Evolutionary conservation across 30 jellyfish, hydroid and myxozoan species (phyloP), one percentile per base, ranked within the genome.

Genomic region (Clytia hemisphaerica): DNA sequence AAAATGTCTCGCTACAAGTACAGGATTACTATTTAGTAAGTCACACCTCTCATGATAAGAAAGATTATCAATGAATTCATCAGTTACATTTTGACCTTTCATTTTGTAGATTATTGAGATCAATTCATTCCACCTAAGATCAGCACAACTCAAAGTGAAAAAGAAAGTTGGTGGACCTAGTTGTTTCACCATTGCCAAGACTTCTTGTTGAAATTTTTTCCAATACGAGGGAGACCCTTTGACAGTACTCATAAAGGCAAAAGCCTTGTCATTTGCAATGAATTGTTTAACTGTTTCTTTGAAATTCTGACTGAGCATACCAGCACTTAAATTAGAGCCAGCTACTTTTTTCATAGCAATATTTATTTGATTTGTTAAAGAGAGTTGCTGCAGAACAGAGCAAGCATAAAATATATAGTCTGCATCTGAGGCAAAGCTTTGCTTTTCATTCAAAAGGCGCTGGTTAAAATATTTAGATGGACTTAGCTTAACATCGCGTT

Each of bases 221-320:
- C 75, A 71, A 57, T 50, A 71, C 4, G 83, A 61, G 15, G 83
- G 83, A 32, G 83, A 50, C 33, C 83, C 83, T 57, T 71, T 71
- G 2, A 71, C 40, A 2, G 75, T 28, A 18, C 28, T 34, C 83
- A 71, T 71, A 30, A 65, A 65, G 15, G 16, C 40, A 44, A 12
- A 65, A 34, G 42, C 78, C 2, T 65, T 2, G 37, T 44, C 78
- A 37, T 66, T 70, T 37, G 30, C 37, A 66, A 46, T 66, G 9
- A 66, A 66, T 28, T 26, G 21, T 40, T 22, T 42, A n/a, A 69
- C 61, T 18, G 69, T 19, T 48, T 69, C 81, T 27, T 69, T 26
- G 49, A 37, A 69, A 51, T 46, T 69, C 24, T 21, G 18, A n/a
- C 34, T 36, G 36, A 66, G 25, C n/a, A 14, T 37, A 24, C 78